Conservation (phyloP, 35 echinoderm and acorn worm genomes). For the Eucidaris tribuloides region DNA sequence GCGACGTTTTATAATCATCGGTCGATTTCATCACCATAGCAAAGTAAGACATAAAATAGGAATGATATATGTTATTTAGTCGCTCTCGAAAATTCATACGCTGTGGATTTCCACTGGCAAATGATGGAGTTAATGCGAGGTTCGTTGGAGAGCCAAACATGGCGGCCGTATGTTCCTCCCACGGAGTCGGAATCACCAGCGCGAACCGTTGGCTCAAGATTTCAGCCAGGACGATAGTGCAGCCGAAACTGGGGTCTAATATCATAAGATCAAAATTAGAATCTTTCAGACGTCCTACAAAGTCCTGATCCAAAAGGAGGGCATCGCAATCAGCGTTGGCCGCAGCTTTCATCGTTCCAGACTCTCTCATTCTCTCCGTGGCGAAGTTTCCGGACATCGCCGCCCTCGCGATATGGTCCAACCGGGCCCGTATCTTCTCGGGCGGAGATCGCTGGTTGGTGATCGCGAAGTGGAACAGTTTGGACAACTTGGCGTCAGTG, state of each 20-base stretch:
- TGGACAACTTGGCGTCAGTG: not conserved
- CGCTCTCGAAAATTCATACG: not conserved
- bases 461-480: not conserved
- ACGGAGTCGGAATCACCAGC: not conserved
- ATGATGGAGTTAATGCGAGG: not conserved
- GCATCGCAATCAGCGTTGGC: not conserved
- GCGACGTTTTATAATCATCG: no score
- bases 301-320: not conserved
- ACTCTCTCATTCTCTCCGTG: not conserved
- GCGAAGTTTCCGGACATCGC: not conserved
- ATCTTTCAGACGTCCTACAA: not conserved
- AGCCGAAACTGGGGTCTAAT: not conserved
- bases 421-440: not conserved
- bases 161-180: not conserved
- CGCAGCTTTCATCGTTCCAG: not conserved
- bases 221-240: not conserved
- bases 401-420: not conserved
- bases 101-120: not conserved
- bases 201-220: not conserved
- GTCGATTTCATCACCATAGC: no score
- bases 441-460: not conserved
- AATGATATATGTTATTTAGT: no score
- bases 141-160: not conserved
- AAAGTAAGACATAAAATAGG: no score
- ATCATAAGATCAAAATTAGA: not conserved